phyloP scores from a whole-genome alignment of 2,888 invertebrate genomes.

The Synanthedon myopaeformis region DNA sequence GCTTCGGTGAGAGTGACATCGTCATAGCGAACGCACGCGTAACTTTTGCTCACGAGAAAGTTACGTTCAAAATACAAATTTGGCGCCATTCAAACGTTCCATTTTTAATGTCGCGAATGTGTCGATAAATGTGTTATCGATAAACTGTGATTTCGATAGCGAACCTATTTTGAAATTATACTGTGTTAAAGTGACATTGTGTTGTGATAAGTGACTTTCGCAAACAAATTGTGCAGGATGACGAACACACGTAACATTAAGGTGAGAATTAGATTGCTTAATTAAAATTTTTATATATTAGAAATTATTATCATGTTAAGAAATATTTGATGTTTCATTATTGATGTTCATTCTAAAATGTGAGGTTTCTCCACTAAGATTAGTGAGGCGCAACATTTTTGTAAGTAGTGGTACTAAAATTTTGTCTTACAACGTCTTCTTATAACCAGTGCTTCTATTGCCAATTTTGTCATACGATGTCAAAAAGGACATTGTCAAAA shows the following conservation, averaged over 20 bases:
- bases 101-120: slow-evolving; percentile 6
- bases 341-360: no score
- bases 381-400: no score
- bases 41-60: slow-evolving; percentile 35
- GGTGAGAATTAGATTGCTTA: slow-evolving; percentile 19
- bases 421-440: no score
- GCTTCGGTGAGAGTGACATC: slow-evolving; percentile 57
- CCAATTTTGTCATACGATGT: no score
- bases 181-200: slow-evolving; percentile 31
- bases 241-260: slow-evolving; percentile 47
- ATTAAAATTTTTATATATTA: background rate
- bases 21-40: slow-evolving; percentile 33
- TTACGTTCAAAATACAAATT: slow-evolving; percentile 23
- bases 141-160: slow-evolving; percentile 1
- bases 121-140: slow-evolving; percentile 12
- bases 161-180: slow-evolving; percentile 14
- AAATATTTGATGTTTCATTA: no score
- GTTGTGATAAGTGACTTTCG: slow-evolving; percentile 50
- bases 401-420: no score
- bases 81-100: slow-evolving; percentile 26
- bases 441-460: no score
- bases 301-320: no score
- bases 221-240: slow-evolving; percentile 35
- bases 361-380: no score
- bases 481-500: no score